Evolutionary conservation across 2,888 invertebrate species (phyloP).

Genomic region (Homarus gammarus): DNA sequence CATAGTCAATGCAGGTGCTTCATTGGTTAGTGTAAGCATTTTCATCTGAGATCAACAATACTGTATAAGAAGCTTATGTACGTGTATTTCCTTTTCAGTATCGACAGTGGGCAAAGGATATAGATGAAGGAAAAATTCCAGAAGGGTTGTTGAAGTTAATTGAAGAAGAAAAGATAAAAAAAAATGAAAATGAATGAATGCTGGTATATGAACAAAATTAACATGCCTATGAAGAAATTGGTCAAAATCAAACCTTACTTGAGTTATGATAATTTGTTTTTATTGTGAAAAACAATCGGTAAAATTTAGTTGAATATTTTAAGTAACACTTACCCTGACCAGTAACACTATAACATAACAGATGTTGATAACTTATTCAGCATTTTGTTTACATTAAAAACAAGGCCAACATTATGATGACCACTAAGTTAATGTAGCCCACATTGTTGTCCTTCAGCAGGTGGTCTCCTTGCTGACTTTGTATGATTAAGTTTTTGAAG

Average conservation of each 20-base stretch:
- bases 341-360: not conserved
- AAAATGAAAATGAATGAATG: conserved; percentile 46
- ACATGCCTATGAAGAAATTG: not conserved
- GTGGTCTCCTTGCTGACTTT: conserved; percentile 48
- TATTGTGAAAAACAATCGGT: no score
- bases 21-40: no score
- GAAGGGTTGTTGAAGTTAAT: conserved; percentile 88
- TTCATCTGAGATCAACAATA: no score
- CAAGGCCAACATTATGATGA: not conserved
- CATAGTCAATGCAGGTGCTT: no score
- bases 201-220: not conserved
- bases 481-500: not conserved
- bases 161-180: conserved; percentile 82
- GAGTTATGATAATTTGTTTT: no score
- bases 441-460: conserved; percentile 29
- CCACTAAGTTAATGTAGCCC: not conserved
- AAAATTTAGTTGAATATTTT: not conserved
- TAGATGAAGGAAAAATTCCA: conserved; percentile 89
- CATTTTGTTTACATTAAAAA: not conserved
- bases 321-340: not conserved
- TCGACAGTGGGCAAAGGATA: conserved; percentile 88
- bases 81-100: conserved; percentile 83
- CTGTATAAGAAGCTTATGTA: no score
- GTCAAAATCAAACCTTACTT: no score
- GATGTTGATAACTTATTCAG: no score